These are phyloP conservation scores for Patella caerulea DNA, from an alignment of 2,888 invertebrate genomes.

Conservation along the genomic window DNA sequence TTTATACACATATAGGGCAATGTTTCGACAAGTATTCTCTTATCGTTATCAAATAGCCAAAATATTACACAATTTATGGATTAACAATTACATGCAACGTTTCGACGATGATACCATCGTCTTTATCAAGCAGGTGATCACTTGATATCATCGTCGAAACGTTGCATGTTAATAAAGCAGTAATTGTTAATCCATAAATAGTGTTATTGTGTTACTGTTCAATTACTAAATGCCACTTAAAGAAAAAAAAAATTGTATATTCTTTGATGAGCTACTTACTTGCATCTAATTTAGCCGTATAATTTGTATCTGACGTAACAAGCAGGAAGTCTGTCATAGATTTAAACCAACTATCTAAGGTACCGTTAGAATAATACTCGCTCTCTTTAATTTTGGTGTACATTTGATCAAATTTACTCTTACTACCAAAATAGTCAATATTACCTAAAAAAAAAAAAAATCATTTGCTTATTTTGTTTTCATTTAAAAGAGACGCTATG, in stretches of 20 bases:
- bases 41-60: no score
- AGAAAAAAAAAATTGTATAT: not conserved
- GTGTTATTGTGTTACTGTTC: no score
- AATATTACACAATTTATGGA: no score
- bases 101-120: no score
- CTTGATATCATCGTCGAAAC: no score
- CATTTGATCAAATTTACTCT: conserved; percentile 31
- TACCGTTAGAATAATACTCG: conserved; percentile 33
- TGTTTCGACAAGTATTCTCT: no score
- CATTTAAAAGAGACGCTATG: fast-evolving
- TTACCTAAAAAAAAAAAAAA: conserved; percentile 30
- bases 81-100: no score
- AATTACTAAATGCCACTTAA: not conserved
- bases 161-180: no score
- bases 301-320: conserved; percentile 19
- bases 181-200: no score
- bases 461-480: no score
- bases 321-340: conserved; percentile 37
- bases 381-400: conserved; percentile 28
- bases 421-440: conserved; percentile 36
- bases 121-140: no score
- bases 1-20: no score
- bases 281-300: conserved; percentile 23
- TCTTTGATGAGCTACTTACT: not conserved
- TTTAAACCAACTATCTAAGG: conserved; percentile 44